Evolutionary conservation across 1,140 invertebrate genomes (phyloP), one percentile per base, ranked within the genome.

Genomic region (Drosophila nasuta): DNA sequence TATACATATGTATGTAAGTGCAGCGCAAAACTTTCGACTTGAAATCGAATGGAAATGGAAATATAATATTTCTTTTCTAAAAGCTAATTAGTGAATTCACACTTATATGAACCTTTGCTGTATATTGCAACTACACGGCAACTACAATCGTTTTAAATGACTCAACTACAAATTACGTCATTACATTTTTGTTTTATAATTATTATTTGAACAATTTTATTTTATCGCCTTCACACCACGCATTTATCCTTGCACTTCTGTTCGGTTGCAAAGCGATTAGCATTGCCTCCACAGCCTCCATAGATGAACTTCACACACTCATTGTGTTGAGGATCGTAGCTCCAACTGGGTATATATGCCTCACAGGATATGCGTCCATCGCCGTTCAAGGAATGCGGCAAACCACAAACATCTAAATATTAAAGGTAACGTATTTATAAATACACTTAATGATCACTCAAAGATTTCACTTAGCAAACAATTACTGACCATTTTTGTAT

Each of bases 221-320:
- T n/a, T 35, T 57, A 13, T 59, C 41, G 56, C 1, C n/a, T 20
- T 57, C n/a, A 48, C 5, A 51, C 13, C 20, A 30, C 0, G 48
- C 74, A 80, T n/a, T 15, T 45, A 8, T 64, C 51, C 15, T 77
- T 65, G 15, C 68, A 71, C 28, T 33, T 1, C 13, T 56, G 8
- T 15, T 60, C 6, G 3, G 7, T 28, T 0, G 0, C 1, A 93
- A 98, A 99, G 77, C 95, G 95, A 92, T 98, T 98, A 60, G 94
- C 95, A 91, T 98, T 99, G 33, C 97, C 97, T 60, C 97, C 94
- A 91, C 97, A 97, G 1, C 96, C 96, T 6, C 95, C 94, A 82
- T 95, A 97, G 15, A 95, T 93, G 79, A 97, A 97, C 79, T 96
- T 95, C 1, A 94, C 93, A 79, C 96, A 97, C 15, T 95, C 94